These are phyloP conservation scores for Prostheceraeus crozeri DNA, from an alignment of 2,888 invertebrate genomes.

Conservation along the genomic window DNA sequence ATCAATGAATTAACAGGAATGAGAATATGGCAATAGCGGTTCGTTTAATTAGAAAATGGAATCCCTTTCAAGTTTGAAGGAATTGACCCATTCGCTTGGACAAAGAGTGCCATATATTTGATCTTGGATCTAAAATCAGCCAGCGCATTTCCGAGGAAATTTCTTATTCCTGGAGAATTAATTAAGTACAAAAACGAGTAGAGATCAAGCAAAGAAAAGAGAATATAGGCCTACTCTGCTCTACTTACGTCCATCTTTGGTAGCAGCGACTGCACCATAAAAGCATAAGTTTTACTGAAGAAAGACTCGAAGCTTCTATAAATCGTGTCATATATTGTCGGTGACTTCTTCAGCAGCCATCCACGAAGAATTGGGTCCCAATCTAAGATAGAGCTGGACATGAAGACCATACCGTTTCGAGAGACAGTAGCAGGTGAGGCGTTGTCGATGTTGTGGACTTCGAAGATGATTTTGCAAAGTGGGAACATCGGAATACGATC, in stretches of 20 bases:
- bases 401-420: conserved; percentile 64
- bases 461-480: conserved; percentile 56
- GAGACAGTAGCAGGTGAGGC: conserved; percentile 58
- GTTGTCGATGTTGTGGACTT: conserved; percentile 59
- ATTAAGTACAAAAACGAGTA: too few species aligned
- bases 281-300: conserved; percentile 68
- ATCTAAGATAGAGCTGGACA: conserved; percentile 87
- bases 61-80: too few species aligned
- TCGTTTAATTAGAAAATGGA: too few species aligned
- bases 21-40: too few species aligned
- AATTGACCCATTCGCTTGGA: too few species aligned
- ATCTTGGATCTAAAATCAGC: too few species aligned
- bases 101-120: too few species aligned
- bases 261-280: conserved; percentile 73
- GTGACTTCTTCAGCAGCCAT: conserved; percentile 53
- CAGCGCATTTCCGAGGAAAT: too few species aligned
- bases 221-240: too few species aligned
- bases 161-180: too few species aligned
- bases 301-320: conserved; percentile 67
- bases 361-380: conserved; percentile 83
- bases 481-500: conserved; percentile 58
- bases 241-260: conserved; percentile 65
- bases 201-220: too few species aligned
- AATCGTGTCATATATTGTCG: conserved; percentile 63
- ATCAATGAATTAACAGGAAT: too few species aligned